A percentile compares a stretch with the other conserved stretches of the same genome.
Evolutionary conservation across 2,888 invertebrate species (phyloP).

Genomic region (Syritta pipiens): DNA sequence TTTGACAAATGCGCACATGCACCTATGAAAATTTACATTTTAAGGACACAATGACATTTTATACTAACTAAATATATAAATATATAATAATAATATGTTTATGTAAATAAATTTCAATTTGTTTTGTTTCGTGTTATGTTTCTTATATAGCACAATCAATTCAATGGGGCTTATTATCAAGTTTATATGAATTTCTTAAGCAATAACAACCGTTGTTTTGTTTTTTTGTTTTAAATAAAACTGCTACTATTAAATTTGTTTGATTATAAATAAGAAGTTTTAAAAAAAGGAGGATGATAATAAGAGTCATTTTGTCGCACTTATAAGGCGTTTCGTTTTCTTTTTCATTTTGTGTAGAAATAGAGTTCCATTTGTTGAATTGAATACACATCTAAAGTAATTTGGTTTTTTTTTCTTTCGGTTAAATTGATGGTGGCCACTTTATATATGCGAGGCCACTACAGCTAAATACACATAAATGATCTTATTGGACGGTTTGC

Average conservation of each 20-base stretch:
- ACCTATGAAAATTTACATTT: too few species aligned
- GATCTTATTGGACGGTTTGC: slow-evolving; percentile 52
- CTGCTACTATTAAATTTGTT: slow-evolving; percentile 55
- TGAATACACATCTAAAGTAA: slow-evolving; percentile 49
- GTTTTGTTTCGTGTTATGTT: not conserved
- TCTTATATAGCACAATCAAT: slow-evolving; percentile 21
- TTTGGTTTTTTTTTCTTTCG: slow-evolving; percentile 1
- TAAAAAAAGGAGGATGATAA: slow-evolving; percentile 35
- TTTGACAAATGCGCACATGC: too few species aligned
- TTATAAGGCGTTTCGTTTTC: slow-evolving; percentile 52
- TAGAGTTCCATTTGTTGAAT: slow-evolving; percentile 2
- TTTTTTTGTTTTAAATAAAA: slow-evolving; percentile 21
- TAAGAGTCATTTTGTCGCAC: slow-evolving; percentile 55
- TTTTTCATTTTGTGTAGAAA: slow-evolving; percentile 14
- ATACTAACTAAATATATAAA: slow-evolving; percentile 38
- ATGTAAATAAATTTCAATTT: slow-evolving; percentile 22
- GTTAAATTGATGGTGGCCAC: not conserved
- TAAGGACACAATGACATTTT: not conserved
- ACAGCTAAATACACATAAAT: slow-evolving; percentile 6
- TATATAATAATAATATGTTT: slow-evolving; percentile 16
- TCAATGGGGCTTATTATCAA: slow-evolving; percentile 13
- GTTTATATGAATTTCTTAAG: slow-evolving; percentile 55
- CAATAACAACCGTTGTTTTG: slow-evolving; percentile 70
- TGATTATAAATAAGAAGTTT: slow-evolving; percentile 13
- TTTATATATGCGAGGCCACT: not conserved